A percentile compares a stretch with the other conserved stretches of the same genome.
These are phyloP conservation scores for Pollenia labialis DNA, from an alignment of 2,888 invertebrate genomes.

Conservation along the genomic window DNA sequence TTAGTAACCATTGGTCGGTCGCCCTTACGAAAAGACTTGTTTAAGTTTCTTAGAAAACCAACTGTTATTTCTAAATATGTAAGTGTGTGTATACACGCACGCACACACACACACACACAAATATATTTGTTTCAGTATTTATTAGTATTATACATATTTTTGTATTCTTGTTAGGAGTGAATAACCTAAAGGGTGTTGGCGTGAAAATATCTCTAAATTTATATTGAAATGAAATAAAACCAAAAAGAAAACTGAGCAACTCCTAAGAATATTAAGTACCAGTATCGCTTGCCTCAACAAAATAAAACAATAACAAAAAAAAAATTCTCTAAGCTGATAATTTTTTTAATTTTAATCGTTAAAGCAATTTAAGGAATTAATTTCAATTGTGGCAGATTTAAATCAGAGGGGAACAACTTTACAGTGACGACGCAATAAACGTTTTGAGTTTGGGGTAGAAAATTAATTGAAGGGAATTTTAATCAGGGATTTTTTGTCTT, in stretches of 20 bases:
- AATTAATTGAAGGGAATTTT: no score
- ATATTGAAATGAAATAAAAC: neutral
- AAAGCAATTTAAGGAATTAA: neutral
- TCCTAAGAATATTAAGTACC: conserved; percentile 54
- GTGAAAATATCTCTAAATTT: conserved; percentile 45
- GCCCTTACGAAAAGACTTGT: no score
- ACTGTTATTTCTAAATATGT: no score
- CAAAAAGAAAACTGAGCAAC: conserved; percentile 1
- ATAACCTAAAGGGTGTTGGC: conserved; percentile 58
- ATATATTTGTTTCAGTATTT: no score
- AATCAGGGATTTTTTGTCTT: no score
- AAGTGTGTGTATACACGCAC: no score
- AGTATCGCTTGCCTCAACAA: neutral
- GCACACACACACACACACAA: no score
- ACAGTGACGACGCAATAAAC: neutral
- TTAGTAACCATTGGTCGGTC: no score
- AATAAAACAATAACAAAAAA: neutral
- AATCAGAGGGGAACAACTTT: neutral
- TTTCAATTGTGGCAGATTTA: neutral
- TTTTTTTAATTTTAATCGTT: conserved; percentile 7
- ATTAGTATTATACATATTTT: no score
- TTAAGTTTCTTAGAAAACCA: no score
- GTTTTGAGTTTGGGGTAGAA: no score
- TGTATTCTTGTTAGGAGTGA: conserved; percentile 45
- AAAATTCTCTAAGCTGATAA: neutral